phyloP scores from a whole-genome alignment of 2,113 vertebrate genomes.

The Caranx melampygus region DNA sequence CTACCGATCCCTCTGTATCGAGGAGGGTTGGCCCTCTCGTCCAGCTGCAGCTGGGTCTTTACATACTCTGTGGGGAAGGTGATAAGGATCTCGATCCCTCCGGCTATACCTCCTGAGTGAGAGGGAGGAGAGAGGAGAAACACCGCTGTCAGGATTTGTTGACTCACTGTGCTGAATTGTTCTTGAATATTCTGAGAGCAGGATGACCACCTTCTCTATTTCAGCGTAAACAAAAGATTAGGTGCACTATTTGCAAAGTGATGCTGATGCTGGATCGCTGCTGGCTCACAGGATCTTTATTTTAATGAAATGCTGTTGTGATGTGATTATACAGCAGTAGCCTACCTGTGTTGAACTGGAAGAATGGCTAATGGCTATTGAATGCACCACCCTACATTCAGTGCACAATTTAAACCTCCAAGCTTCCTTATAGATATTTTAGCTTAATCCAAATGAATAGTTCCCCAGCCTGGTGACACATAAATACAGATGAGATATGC shows the following conservation, averaged over 20 bases:
- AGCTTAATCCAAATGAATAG: background rate
- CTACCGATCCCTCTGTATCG: conserved; percentile 83
- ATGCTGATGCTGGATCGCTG: background rate
- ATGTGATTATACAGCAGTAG: conserved; percentile 7
- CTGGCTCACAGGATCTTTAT: background rate
- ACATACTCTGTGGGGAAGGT: conserved; percentile 88
- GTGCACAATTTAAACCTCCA: background rate
- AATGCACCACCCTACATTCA: background rate
- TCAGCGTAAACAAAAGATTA: background rate
- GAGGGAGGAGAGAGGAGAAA: background rate
- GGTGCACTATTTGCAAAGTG: background rate
- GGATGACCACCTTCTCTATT: conserved; percentile 2
- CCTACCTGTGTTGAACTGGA: background rate
- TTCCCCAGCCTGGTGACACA: background rate
- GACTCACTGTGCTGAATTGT: conserved; percentile 34
- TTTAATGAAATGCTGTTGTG: conserved; percentile 9
- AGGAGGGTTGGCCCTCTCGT: conserved; percentile 81
- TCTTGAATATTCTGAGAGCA: conserved; percentile 24
- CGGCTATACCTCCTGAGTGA: conserved; percentile 81
- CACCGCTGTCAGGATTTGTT: conserved; percentile 19
- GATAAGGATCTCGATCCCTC: conserved; percentile 84
- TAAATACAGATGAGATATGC: background rate
- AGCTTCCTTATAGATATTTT: background rate
- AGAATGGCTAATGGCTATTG: background rate
- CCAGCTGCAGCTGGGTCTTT: conserved; percentile 86